Conservation (phyloP, 1,140 invertebrate species). For the Brachionus paranguensis region DNA sequence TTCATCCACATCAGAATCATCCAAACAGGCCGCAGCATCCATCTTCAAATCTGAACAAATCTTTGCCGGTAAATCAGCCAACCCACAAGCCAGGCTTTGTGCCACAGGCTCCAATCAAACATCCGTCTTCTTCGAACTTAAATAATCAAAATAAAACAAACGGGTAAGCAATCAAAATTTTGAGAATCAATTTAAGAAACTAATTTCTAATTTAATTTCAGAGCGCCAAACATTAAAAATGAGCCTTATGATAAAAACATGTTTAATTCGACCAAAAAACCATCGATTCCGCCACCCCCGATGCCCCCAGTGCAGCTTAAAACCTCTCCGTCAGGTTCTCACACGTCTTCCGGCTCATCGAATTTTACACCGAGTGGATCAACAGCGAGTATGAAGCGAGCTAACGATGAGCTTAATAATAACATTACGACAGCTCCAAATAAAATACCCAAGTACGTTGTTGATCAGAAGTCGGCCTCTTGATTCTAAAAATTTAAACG, state of each 20-base stretch:
- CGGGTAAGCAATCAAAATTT: not conserved
- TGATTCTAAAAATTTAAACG: not conserved
- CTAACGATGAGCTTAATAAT: constrained; percentile 7
- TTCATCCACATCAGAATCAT: not conserved
- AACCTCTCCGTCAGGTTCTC: not conserved
- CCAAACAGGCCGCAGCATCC: not conserved
- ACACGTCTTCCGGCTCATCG: not conserved
- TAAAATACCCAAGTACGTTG: constrained; percentile 32
- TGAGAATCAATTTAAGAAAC: not conserved
- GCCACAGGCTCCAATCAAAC: not conserved
- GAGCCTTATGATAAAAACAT: constrained; percentile 1
- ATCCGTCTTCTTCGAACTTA: not conserved
- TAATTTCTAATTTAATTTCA: not conserved
- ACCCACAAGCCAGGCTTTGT: not conserved
- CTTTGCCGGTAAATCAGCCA: not conserved
- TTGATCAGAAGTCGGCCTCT: constrained; percentile 26
- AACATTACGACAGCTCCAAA: not conserved
- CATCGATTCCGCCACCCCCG: not conserved
- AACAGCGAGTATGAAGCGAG: constrained; percentile 21
- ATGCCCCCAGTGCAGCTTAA: not conserved
- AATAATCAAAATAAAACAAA: not conserved
- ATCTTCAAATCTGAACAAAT: not conserved
- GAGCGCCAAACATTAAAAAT: not conserved
- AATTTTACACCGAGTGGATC: not conserved
- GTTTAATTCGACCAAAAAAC: constrained; percentile 7